Evolutionary conservation across 1,140 invertebrate genomes (phyloP), one percentile per base, ranked within the genome.

Genomic region (Rhagoletis pomonella): DNA sequence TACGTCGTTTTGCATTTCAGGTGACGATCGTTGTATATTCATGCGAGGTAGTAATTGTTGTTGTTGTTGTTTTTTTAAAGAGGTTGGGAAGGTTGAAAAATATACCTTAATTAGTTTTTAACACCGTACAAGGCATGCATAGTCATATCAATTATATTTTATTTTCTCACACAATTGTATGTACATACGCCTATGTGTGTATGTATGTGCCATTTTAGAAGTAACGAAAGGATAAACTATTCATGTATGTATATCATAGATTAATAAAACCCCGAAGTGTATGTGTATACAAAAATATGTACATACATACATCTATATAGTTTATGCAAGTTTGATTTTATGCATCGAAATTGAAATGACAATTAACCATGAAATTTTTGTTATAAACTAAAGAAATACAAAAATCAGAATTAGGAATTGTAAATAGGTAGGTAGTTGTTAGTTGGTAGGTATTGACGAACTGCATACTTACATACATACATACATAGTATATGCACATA

Each of bases 101-200:
- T n/a, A 55, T 55, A 67, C 29, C 39, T 67, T 29, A 6, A 67
- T 67, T n/a, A 29, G 9, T 4, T 67, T 2, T 42, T 67, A 7
- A 29, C 29, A 65, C 19, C 12, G 64, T 29, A 42, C 64, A n/a
- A 67, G 39, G 64, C 64, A 67, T 67, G 64, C 19, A 10, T 67
- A 67, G 67, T 73, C 67, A 73, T 73, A 73, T 73, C 67, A 55
- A 6, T 55, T 62, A 62, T 62, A n/a, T n/a, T n/a, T n/a, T 62
- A 62, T 17, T 62, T 62, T 62, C 60, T 62, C 17, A 14, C 17
- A 14, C 17, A n/a, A 62, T 17, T 62, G 6, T 14, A 62, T n/a
- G 60, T 14, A 44, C 39, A 17, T 73, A 73, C 39, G 39, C 17
- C 14, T 17, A 55, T 73, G n/a, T n/a, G 67, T 73, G 67, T 73